Base-by-base conservation (phyloP, 1,140 invertebrate species). In the Archivesica marissinica region DNA sequence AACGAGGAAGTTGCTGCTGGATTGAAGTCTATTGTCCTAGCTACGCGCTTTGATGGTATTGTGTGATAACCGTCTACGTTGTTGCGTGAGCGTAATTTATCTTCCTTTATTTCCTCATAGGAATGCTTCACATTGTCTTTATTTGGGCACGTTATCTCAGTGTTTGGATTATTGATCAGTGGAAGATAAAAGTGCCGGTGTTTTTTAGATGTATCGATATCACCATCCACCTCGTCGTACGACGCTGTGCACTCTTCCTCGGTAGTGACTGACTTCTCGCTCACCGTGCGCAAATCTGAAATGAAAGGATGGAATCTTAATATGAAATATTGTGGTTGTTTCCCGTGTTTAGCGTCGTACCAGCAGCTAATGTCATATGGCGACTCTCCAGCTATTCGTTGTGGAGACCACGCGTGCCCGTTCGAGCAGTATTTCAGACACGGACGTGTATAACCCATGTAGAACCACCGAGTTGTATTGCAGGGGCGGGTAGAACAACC, bases 171-270 rank as follows among this genome's bases (percentile, higher is more conserved):
- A n/a, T 47, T 81, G 20, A 81, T 47, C 28, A 81, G 33, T 30
- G 78, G 64, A 28, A 81, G 59, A 54, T 70, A 70, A 50, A 70
- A 81, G 15, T 30, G 20, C 44, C 78, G 50, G 2, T 66, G 13
- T 38, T 6, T 28, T 28, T 17, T 15, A 23, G 30, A 20, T 2
- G 33, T 79, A 25, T 33, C 78, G 1, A 68, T 39, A 28, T 81
- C 78, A 33, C 78, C 78, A 56, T 81, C 78, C 0, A 81, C 64
- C 50, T 81, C 78, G 25, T 81, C 78, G 33, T 64, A 64, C 1
- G 56, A 61, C 2, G 1, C 20, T 50, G 17, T 35, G n/a, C 4
- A 1, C 1, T 9, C 38, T 35, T 64, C 59, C n/a, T 3, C 38
- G 17, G 28, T 35, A 28, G 59, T 2, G 59, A 35, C 38, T 17